Evolutionary conservation across 23 tunicate genomes (phyloP).

Genomic region (Pegea sp.): DNA sequence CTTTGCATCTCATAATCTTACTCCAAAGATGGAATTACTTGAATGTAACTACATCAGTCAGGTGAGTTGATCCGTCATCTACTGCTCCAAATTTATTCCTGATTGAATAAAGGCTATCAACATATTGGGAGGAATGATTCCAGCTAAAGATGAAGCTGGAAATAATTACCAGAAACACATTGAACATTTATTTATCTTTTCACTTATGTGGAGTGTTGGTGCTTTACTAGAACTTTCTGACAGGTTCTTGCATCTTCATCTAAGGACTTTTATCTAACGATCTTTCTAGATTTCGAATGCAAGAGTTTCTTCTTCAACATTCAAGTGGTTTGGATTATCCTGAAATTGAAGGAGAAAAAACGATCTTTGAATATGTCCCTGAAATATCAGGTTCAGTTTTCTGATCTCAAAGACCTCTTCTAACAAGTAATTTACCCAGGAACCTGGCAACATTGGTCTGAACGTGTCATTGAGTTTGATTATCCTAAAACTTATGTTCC

Average conservation of each 20-base stretch:
- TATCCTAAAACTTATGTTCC: conserved; percentile 81
- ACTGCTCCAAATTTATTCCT: too few species aligned
- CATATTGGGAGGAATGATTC: conserved; percentile 86
- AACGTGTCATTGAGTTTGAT: conserved; percentile 53
- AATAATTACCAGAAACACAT: conserved; percentile 27
- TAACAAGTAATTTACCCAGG: conserved; percentile 11
- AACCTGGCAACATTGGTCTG: conserved; percentile 96
- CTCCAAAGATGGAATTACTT: conserved; percentile 78
- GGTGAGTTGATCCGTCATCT: conserved; percentile 11
- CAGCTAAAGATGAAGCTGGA: conserved; percentile 76
- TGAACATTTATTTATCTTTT: conserved; percentile 53
- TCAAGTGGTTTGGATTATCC: conserved; percentile 62
- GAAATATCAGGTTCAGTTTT: conserved; percentile 8
- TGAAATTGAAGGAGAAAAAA: conserved; percentile 32
- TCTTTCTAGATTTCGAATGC: conserved; percentile 46
- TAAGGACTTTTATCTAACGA: background rate
- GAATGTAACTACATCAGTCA: conserved; percentile 96
- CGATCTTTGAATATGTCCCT: conserved; percentile 89
- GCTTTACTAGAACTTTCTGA: conserved; percentile 73
- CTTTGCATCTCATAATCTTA: conserved; percentile 39
- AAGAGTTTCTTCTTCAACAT: conserved; percentile 41
- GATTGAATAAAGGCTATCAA: conserved; percentile 82
- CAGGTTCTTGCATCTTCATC: conserved; percentile 25
- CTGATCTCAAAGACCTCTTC: background rate
- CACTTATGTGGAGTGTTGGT: conserved; percentile 97